Evolutionary conservation across 2,113 vertebrate genomes (phyloP), one percentile per base, ranked within the genome.

Genomic region (Sceloporus undulatus): DNA sequence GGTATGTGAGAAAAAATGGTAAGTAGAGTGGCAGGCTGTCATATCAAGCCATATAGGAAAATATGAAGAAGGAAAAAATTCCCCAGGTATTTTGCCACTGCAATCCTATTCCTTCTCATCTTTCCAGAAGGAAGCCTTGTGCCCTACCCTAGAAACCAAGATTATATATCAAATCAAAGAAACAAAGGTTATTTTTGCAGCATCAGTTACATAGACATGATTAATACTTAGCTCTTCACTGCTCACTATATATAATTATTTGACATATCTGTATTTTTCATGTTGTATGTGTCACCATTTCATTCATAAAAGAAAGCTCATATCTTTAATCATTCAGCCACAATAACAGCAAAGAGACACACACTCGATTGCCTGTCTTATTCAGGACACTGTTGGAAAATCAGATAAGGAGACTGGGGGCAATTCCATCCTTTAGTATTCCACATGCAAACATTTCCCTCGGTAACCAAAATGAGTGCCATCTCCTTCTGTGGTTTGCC

Each of bases 351-450:
- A 94, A 91, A 95, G 95, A 96, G 95, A 96, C 93, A 96, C 94
- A 92, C 90, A 92, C 92, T 96, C 94, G 94, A 96, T 96, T 96
- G 95, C 92, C 91, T 92, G 82, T 89, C 93, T 95, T 97, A 97
- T 96, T 96, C 96, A 96, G 94, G 94, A 94, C 79, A 78, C 93
- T 94, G 93, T 85, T 96, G 95, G 95, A 95, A 96, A 95, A 92
- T 94, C 95, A 95, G 96, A 97, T 97, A 97, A 97, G 95, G 94
- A 94, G 91, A 91, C 91, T 94, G 97, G 97, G 96, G 97, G 96
- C 94, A 93, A 94, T 92, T 92, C 91, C 90, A 91, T 89, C 84
- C 95, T 94, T 98, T 97, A 96, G 95, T 97, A 98, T 98, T 98
- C 97, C 96, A 96, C 94, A 95, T 93, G 94, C 95, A 96, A 94